Evolutionary conservation across 2,888 invertebrate species (phyloP).

Genomic region (Drosophila trichaetosa): DNA sequence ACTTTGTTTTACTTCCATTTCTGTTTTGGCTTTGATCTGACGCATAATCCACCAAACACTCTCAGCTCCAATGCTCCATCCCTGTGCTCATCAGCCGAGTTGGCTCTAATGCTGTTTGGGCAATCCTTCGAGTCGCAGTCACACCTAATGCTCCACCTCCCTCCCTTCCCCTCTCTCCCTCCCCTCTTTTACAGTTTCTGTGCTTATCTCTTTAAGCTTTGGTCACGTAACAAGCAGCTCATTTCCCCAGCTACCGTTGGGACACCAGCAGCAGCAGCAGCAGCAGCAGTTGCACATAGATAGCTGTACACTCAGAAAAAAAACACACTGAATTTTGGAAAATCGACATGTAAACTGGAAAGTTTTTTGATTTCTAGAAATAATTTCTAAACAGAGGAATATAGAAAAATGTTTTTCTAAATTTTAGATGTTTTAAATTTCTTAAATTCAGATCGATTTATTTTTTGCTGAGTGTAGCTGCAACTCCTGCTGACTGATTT

Average conservation of each 20-base stretch:
- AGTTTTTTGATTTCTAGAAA: not conserved
- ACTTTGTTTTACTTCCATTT: slow-evolving; percentile 2
- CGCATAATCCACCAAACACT: slow-evolving; percentile 3
- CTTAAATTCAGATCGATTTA: not conserved
- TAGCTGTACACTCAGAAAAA: not conserved
- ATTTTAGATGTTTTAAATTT: not conserved
- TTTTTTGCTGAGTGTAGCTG: not conserved
- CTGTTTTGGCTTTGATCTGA: slow-evolving; percentile 10
- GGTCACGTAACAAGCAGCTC: slow-evolving; percentile 72
- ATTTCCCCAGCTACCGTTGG: slow-evolving; percentile 68
- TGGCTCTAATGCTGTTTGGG: slow-evolving; percentile 28
- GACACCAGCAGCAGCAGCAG: slow-evolving; percentile 6
- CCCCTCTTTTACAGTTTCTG: not conserved
- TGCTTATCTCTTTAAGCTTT: slow-evolving; percentile 12
- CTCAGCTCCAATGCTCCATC: not conserved
- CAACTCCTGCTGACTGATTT: slow-evolving; percentile 60
- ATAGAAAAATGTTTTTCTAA: not conserved
- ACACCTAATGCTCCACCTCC: not conserved
- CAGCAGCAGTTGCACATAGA: slow-evolving; percentile 18
- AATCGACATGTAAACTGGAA: not conserved
- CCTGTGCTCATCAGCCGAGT: slow-evolving; percentile 18
- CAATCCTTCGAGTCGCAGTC: slow-evolving; percentile 13
- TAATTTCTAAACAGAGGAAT: not conserved
- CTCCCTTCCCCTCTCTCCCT: too few species aligned
- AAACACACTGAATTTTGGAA: not conserved